Percentiles rank a stretch among this genome's conserved stretches.
These are phyloP conservation scores for Mesocricetus auratus DNA, from an alignment of 2,113 vertebrate species.

Conservation along the genomic window DNA sequence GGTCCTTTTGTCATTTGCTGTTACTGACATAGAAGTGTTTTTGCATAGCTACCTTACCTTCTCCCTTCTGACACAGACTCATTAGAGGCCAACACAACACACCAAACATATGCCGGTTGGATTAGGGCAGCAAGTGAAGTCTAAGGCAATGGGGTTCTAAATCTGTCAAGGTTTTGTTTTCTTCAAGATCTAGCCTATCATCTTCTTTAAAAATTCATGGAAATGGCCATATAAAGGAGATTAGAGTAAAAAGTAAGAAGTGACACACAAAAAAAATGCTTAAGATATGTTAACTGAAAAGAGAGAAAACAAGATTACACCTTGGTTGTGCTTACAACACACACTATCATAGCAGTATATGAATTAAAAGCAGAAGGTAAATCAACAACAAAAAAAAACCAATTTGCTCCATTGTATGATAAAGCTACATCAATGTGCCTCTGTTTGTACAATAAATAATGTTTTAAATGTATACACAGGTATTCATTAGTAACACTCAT, in stretches of 20 bases:
- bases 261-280: neutral
- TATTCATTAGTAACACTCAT: constrained; percentile 38
- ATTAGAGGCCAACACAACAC: neutral
- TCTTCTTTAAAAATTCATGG: neutral
- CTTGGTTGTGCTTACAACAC: constrained; percentile 29
- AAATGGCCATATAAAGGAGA: constrained; percentile 1
- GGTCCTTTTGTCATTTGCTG: neutral
- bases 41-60: neutral
- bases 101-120: neutral
- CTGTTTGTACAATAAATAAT: constrained; percentile 55
- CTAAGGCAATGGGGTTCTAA: constrained; percentile 11
- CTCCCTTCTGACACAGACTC: constrained; percentile 28
- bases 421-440: constrained; percentile 22
- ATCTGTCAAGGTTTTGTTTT: constrained; percentile 14
- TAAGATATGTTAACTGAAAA: neutral
- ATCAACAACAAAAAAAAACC: constrained; percentile 57
- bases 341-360: constrained; percentile 48
- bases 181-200: neutral
- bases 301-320: constrained; percentile 29
- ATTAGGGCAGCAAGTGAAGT: constrained; percentile 18
- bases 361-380: constrained; percentile 57
- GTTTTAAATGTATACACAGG: constrained; percentile 35
- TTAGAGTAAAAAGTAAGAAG: neutral
- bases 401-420: constrained; percentile 23
- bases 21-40: constrained; percentile 6